These are phyloP conservation scores for Turdus rufiventris DNA, from an alignment of 2,113 vertebrate genomes.

Conservation along the genomic window DNA sequence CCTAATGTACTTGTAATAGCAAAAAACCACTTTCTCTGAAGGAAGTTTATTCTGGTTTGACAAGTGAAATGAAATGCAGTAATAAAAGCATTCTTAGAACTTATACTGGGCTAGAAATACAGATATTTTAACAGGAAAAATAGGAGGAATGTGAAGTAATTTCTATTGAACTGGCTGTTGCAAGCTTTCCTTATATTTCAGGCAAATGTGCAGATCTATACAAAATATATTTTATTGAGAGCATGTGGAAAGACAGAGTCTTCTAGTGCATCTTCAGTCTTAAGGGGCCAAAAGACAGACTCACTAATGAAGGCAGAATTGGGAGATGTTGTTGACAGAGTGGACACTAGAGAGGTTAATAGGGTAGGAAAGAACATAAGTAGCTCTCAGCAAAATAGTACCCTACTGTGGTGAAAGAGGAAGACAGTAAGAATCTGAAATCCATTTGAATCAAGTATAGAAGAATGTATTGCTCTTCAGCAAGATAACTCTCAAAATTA, in stretches of 20 bases:
- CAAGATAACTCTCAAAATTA: background rate
- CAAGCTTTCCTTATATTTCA: background rate
- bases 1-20: slow-evolving; percentile 23
- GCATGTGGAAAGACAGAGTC: background rate
- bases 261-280: background rate
- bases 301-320: background rate
- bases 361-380: background rate
- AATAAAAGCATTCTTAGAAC: slow-evolving; percentile 1
- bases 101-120: background rate
- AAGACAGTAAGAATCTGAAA: background rate
- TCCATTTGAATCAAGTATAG: background rate
- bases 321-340: background rate
- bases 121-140: background rate
- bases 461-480: background rate
- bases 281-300: background rate
- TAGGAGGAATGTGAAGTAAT: background rate
- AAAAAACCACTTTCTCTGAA: background rate
- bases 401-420: background rate
- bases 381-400: background rate
- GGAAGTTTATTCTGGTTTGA: slow-evolving; percentile 35
- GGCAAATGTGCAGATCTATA: background rate
- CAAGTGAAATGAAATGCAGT: slow-evolving; percentile 13
- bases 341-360: background rate
- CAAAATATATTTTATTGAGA: background rate
- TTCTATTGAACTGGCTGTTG: background rate